Base-by-base conservation (phyloP, 2,888 invertebrate species). In the Lysandra bellargus region DNA sequence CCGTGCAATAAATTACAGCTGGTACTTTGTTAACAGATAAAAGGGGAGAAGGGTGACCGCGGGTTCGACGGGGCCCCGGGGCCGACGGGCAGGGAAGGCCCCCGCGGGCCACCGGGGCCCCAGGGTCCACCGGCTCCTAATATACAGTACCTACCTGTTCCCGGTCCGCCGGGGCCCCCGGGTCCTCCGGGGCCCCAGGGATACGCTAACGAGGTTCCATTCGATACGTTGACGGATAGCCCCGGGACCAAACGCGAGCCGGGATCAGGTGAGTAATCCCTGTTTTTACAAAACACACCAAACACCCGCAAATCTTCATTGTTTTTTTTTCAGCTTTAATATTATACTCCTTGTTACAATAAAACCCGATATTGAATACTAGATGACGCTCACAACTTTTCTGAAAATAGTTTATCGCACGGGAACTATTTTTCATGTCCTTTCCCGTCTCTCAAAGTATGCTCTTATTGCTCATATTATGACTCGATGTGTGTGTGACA, bases 151-250 rank as follows among this genome's bases (percentile, higher is more conserved):
- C 94, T 97, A 82, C 96, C 97, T 9, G 96, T 97, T 72, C 96
- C 97, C 0, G 98, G 98, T 0, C 96, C 96, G 0, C 96, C 97
- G 1, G 97, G 96, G 5, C 96, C 96, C 0, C 97, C 97, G 0
- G 97, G 97, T 1, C 95, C 96, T 0, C 96, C 96, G 0, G 89
- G 88, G 1, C 83, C 88, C 0, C 86, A 89, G 9, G 87, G 84
- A 74, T 87, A 85, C 79, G 84, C 87, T 17, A 90, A 90, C 82
- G 90, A 91, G 85, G 84, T 89, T 82, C 87, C 90, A 69, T 83
- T 86, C 30, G 92, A 93, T 87, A 89, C 90, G 83, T 87, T 92
- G 86, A 92, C 93, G 77, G 94, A 93, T 88, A 92, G 87, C 83
- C 92, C 92, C 33, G 92, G 91, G 81, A 88, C 91, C 82, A 91